phyloP scores from a whole-genome alignment of 2,888 invertebrate species.

The Eilema depressum region DNA sequence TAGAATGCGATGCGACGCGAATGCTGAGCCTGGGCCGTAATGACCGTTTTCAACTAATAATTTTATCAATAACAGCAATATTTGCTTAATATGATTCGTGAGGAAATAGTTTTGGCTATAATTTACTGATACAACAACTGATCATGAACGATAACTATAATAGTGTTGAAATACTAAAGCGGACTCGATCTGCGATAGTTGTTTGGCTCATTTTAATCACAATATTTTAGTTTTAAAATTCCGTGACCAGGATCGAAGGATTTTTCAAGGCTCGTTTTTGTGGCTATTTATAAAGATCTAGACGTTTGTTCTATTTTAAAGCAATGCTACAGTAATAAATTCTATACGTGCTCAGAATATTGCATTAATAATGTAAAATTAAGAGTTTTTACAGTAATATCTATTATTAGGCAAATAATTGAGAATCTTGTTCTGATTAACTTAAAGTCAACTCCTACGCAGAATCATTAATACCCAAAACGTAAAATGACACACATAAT shows the following conservation, averaged over 20 bases:
- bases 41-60: slow-evolving; percentile 21
- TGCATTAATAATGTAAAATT: background rate
- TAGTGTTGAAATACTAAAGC: background rate
- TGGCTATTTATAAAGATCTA: background rate
- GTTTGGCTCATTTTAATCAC: background rate
- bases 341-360: background rate
- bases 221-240: background rate
- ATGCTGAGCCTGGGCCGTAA: slow-evolving; percentile 30
- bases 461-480: background rate
- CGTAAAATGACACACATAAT: background rate
- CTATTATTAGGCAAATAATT: background rate
- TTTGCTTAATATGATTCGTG: slow-evolving; percentile 20
- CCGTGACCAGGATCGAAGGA: background rate
- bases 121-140: background rate
- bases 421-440: background rate
- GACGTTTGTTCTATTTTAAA: background rate
- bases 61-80: slow-evolving; percentile 12
- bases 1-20: slow-evolving; percentile 20
- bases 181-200: background rate
- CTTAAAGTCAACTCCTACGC: background rate
- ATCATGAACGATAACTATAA: background rate
- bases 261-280: background rate
- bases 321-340: background rate
- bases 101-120: slow-evolving; percentile 1
- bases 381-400: background rate